Evolutionary conservation across 35 echinoderm and acorn worm genomes (phyloP), one percentile per base, ranked within the genome.

Genomic region (Nesometra sesokonis): DNA sequence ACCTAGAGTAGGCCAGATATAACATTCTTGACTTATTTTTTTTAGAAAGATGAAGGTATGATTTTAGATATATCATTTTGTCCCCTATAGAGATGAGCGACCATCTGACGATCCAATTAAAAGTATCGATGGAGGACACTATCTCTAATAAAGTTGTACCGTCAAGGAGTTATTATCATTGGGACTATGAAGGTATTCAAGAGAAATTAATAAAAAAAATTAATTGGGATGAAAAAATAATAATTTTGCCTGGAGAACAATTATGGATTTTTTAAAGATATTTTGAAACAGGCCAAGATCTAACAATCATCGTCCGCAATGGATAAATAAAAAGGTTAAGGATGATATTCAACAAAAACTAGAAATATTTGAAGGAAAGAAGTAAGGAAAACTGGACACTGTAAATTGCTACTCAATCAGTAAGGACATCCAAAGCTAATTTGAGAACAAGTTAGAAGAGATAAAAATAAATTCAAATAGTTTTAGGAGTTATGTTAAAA

Each of bases 151-250:
- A 36, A 4, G 11, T 13, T 46, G 83, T 35, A 31, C n/a, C 83
- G 0, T 52, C 31, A 52, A 40, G 30, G 21, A 85, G 57, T 57
- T 85, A 52, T 31, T 52, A 85, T 33, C 83, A 84, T 78, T 81
- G 47, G n/a, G 52, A 89, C 82, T 85, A 84, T 34, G 76, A 89
- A 15, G 21, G 11, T 35, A 84, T 89, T 36, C 0, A 7, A 30
- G 88, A 76, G 13, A 82, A 35, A 85, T 36, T 83, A 17, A 37
- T 0, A 37, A 57, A n/a, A n/a, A n/a, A 76, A 78, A 84, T 84
- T 19, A 34, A 84, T 30, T 84, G 88, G 88, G n/a, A 84, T 0
- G 82, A 37, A 13, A 78, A 89, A 37, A n/a, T 89, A n/a, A 23
- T 32, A 17, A 67, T 13, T 67, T 2, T 17, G 52, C 7, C 7